Percentiles rank a stretch among this genome's conserved stretches.
Conservation (phyloP, 2,113 vertebrate species). For the Nasalis larvatus region DNA sequence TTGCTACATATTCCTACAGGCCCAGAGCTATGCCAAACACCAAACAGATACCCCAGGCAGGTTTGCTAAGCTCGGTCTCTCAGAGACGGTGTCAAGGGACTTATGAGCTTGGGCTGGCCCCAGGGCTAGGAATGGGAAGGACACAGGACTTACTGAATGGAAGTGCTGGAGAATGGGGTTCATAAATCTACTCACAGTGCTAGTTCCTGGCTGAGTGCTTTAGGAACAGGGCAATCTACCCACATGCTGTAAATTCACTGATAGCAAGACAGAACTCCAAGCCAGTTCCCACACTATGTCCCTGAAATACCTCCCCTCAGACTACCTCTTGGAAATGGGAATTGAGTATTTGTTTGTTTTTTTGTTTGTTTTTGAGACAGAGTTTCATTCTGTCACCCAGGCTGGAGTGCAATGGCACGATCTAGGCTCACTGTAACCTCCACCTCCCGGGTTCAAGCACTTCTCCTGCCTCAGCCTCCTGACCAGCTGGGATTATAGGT, state of each 20-base stretch:
- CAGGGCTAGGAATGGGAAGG: neutral
- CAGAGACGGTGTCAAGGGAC: neutral
- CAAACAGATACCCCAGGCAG: neutral
- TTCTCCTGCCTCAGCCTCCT: too few relatives aligned
- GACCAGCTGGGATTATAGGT: too few relatives aligned
- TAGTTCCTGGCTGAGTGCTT: neutral
- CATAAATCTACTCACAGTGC: neutral
- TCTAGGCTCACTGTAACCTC: too few relatives aligned
- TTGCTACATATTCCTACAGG: neutral
- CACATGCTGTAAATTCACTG: neutral
- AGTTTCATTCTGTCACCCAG: too few relatives aligned
- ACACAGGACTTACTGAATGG: neutral
- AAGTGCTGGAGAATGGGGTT: neutral
- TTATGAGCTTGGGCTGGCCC: neutral
- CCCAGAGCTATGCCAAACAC: neutral
- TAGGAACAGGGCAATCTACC: neutral
- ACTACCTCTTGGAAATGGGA: too few relatives aligned
- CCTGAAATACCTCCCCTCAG: neutral
- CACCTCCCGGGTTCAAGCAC: too few relatives aligned
- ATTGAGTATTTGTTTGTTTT: too few relatives aligned
- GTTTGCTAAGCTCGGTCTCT: neutral
- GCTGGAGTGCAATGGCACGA: too few relatives aligned
- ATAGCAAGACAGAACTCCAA: neutral
- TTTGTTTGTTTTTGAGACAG: too few relatives aligned
- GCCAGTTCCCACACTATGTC: neutral